Evolutionary conservation across 2,888 invertebrate species (phyloP).

Genomic region (Campoletis raptor): DNA sequence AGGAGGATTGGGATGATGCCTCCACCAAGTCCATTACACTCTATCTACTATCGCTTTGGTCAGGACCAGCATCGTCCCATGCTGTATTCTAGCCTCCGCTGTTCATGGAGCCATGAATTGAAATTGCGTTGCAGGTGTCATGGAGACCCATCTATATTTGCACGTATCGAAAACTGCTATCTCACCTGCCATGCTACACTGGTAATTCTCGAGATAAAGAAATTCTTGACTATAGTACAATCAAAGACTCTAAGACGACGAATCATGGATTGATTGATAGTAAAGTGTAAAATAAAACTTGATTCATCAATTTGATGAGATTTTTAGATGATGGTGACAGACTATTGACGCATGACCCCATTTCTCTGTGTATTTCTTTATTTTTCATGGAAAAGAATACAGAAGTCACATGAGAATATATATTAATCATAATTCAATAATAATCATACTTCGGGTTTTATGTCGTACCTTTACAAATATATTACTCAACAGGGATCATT

Average conservation of each 20-base stretch:
- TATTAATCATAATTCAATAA: not conserved
- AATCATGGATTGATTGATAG: not conserved
- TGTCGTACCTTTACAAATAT: not conserved
- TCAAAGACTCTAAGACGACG: not conserved
- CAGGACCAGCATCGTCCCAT: slow-evolving; percentile 45
- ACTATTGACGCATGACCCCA: not conserved
- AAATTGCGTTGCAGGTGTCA: slow-evolving; percentile 32
- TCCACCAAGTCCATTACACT: slow-evolving; percentile 1
- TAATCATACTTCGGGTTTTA: not conserved
- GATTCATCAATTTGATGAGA: not conserved
- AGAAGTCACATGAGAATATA: not conserved
- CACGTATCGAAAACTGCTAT: slow-evolving; percentile 23
- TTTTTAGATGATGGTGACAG: not conserved
- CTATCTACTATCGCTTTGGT: slow-evolving; percentile 37
- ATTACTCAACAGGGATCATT: slow-evolving; percentile 39
- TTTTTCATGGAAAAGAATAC: not conserved
- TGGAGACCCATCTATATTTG: slow-evolving; percentile 29
- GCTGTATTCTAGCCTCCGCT: slow-evolving; percentile 22
- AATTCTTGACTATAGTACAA: not conserved
- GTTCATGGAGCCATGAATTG: slow-evolving; percentile 49
- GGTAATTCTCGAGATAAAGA: not conserved
- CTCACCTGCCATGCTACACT: slow-evolving; percentile 22
- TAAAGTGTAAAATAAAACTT: not conserved
- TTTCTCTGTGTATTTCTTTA: no score
- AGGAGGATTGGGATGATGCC: slow-evolving; percentile 40